Evolutionary conservation across 2,888 invertebrate species (phyloP), one percentile per base, ranked within the genome.

Genomic region (Tineola bisselliella): DNA sequence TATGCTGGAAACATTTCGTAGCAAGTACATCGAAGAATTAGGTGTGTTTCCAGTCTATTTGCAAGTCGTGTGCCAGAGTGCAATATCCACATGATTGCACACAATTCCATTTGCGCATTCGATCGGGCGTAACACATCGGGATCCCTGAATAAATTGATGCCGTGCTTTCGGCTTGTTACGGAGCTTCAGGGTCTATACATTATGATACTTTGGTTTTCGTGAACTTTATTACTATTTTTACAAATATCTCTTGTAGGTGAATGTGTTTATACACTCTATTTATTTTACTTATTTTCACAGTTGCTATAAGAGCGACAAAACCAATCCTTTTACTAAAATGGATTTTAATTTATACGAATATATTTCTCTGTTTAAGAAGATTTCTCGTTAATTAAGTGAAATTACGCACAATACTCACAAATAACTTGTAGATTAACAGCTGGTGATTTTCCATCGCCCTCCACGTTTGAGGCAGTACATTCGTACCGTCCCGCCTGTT

Each of bases 391-490:
- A n/a, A n/a, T n/a, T n/a, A n/a, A n/a, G n/a, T n/a, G n/a, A n/a
- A n/a, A n/a, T n/a, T n/a, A n/a, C n/a, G n/a, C n/a, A n/a, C n/a
- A 43, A 59, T 48, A 93, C 96, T 94, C 89, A 96, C 96, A 96
- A 91, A 96, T 95, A 70, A 97, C 93, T 87, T 94, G 93, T 61
- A 97, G 88, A 71, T 91, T 90, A 44, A 96, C 92, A 56, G 90
- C 89, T 69, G 92, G 91, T 66, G 96, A 96, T 70, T 91, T 91
- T 10, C 96, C 96, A 69, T 96, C 96, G 0, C 96, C 96, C 79
- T 96, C 96, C 12, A 95, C 94, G 74, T 97, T 96, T 59, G 94
- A 95, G 1, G 95, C 96, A 19, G 94, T 92, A 78, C 96, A 96
- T 38, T 93, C 91, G 79, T 96, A 96, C 81, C 93, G 93, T 60